Evolutionary conservation across 2,797 vertebrate genomes (phyloP).

Genomic region (Anas bahamensis): DNA sequence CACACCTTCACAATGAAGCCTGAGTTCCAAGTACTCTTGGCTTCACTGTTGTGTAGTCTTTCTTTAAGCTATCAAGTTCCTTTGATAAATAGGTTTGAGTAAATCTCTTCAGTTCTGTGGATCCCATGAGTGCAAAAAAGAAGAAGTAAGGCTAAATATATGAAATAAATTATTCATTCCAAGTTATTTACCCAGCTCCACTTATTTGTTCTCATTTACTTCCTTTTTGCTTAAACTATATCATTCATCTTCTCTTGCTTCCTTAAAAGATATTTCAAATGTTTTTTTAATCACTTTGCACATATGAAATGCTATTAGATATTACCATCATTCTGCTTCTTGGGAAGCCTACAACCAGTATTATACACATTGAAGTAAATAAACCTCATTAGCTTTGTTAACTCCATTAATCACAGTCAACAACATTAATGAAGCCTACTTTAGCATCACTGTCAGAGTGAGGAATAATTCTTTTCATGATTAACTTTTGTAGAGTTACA

Average conservation of each 20-base stretch:
- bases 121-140: not conserved
- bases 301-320: conserved; percentile 16
- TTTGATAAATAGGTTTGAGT: conserved; percentile 24
- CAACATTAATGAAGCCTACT: conserved; percentile 27
- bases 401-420: conserved; percentile 41
- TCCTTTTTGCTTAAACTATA: conserved; percentile 36
- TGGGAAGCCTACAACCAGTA: conserved; percentile 1
- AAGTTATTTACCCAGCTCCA: conserved; percentile 39
- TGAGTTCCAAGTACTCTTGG: not conserved
- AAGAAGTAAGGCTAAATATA: not conserved
- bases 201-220: conserved; percentile 50
- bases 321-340: not conserved
- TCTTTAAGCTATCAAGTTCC: not conserved
- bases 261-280: conserved; percentile 43
- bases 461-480: conserved; percentile 1
- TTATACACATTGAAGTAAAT: conserved; percentile 39
- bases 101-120: conserved; percentile 13
- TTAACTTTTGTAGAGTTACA: not conserved
- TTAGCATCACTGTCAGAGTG: not conserved
- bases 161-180: conserved; percentile 46
- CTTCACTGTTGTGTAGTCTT: not conserved
- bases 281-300: conserved; percentile 47
- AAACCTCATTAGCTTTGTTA: conserved; percentile 61
- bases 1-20: not conserved
- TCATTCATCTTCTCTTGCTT: conserved; percentile 43